Evolutionary conservation across 2,888 invertebrate genomes (phyloP), one percentile per base, ranked within the genome.

Genomic region (Andrena chrysosceles): DNA sequence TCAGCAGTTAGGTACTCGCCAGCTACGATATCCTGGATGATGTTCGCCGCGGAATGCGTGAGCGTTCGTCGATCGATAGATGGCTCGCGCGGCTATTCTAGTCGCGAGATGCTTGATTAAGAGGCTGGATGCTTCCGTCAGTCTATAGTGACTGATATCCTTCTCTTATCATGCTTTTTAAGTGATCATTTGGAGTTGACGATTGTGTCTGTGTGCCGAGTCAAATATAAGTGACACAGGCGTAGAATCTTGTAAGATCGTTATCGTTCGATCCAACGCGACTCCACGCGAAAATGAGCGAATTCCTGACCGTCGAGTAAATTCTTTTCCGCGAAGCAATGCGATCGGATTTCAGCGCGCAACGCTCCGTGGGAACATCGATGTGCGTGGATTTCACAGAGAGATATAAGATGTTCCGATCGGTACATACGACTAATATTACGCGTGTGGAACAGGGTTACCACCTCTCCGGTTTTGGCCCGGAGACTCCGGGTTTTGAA

Each of bases 341-440:
- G 67, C 77, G 81, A 71, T 78, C 74, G 70, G 70, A 78, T 82
- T 82, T 82, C 78, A 71, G 63, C 64, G 52, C 49, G 74, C 66
- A 33, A 26, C 67, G 5, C 42, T 66, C 63, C 82, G 79, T 75
- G 82, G 82, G 82, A 82, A 78, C 78, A 71, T 52, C 59, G 75
- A 71, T 64, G 68, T 54, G 56, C 74, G 74, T 75, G 74, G 52
- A 77, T 66, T 77, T 77, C 77, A 62, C 77, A 73, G 26, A 33
- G 20, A 23, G 64, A 54, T 67, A 49, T 60, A 52, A 72, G 72
- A 60, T 66, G 59, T 49, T 23, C 60, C 62, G 31, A 68, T 23
- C 68, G 63, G 29, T 75, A 64, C 29, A 52, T 4, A 6, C 60
- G 66, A 35, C 29, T 52, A 42, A 67, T 52, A 59, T 54, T 60